phyloP scores from a whole-genome alignment of 2,797 vertebrate species.

The Australoheros facetus region DNA sequence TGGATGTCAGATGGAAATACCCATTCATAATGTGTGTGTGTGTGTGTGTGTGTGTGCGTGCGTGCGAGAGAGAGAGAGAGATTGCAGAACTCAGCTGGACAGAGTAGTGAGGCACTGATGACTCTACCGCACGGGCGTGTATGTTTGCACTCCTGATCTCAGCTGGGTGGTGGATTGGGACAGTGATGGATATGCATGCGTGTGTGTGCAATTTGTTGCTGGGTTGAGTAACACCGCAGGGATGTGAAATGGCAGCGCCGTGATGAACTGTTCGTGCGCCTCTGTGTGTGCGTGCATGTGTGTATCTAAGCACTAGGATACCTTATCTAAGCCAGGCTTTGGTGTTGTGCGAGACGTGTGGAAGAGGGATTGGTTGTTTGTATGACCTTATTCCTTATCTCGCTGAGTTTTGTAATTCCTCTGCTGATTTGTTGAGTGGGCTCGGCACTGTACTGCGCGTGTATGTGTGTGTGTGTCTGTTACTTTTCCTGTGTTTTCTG shows the following conservation, averaged over 20 bases:
- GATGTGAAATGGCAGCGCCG: slow-evolving; percentile 39
- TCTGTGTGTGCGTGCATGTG: neutral
- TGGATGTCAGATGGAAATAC: slow-evolving; percentile 45
- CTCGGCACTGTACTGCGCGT: neutral
- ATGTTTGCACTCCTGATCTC: slow-evolving; percentile 57
- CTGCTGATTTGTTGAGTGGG: slow-evolving; percentile 44
- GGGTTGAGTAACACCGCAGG: slow-evolving; percentile 58
- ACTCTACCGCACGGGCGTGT: slow-evolving; percentile 44
- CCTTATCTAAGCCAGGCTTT: slow-evolving; percentile 54
- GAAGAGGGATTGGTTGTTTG: slow-evolving; percentile 57
- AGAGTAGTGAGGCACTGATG: slow-evolving; percentile 46
- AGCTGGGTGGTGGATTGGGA: slow-evolving; percentile 58
- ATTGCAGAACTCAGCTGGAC: slow-evolving; percentile 62
- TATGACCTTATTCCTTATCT: slow-evolving; percentile 64
- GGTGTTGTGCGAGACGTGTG: slow-evolving; percentile 31
- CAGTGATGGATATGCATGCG: slow-evolving; percentile 63
- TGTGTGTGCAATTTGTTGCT: slow-evolving; percentile 60
- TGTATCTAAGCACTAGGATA: slow-evolving; percentile 22
- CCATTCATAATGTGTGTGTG: slow-evolving; percentile 20
- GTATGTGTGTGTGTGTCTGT: no score
- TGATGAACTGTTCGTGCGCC: slow-evolving; percentile 51
- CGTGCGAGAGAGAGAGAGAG: neutral
- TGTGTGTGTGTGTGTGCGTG: slow-evolving; percentile 14
- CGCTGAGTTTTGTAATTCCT: slow-evolving; percentile 55
- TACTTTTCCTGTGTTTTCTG: slow-evolving; percentile 5